Conservation (phyloP, 2,113 vertebrate genomes). For the Microtus pennsylvanicus region DNA sequence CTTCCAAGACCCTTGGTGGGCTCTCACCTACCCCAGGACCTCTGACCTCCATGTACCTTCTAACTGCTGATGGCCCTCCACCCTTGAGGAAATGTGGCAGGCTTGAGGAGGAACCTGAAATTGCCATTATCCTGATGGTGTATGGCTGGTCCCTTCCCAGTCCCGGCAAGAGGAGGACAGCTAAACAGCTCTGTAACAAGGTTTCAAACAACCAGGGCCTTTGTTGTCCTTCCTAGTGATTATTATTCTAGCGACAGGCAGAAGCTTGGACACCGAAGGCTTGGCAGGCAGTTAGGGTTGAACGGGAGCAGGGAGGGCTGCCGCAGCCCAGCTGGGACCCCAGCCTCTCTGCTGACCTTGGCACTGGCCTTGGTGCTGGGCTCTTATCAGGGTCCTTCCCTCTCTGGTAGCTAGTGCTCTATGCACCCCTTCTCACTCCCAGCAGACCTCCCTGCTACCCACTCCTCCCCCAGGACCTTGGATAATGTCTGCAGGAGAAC, state of each 20-base stretch:
- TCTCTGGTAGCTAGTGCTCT: neutral
- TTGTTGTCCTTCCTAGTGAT: constrained; percentile 74
- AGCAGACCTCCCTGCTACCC: constrained; percentile 28
- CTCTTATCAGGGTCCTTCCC: constrained; percentile 60
- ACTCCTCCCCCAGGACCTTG: constrained; percentile 77
- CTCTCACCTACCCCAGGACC: neutral
- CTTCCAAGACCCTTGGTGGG: neutral
- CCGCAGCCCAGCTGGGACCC: neutral
- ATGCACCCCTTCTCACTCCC: neutral
- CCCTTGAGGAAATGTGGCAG: neutral
- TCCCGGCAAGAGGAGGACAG: neutral
- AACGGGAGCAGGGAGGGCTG: constrained; percentile 32
- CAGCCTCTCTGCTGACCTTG: neutral
- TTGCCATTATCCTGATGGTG: neutral
- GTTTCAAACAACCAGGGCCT: constrained; percentile 65
- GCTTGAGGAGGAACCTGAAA: neutral
- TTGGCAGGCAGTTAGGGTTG: constrained; percentile 26
- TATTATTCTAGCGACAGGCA: constrained; percentile 68
- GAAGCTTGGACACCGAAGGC: constrained; percentile 51
- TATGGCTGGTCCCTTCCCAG: constrained; percentile 29
- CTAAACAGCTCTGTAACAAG: constrained; percentile 33
- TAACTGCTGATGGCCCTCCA: neutral
- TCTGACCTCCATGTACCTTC: neutral
- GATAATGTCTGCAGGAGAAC: constrained; percentile 74
- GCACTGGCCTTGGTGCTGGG: neutral